Conservation (phyloP, 2,888 invertebrate genomes). For the Cataglyphis rosenhaueri region DNA sequence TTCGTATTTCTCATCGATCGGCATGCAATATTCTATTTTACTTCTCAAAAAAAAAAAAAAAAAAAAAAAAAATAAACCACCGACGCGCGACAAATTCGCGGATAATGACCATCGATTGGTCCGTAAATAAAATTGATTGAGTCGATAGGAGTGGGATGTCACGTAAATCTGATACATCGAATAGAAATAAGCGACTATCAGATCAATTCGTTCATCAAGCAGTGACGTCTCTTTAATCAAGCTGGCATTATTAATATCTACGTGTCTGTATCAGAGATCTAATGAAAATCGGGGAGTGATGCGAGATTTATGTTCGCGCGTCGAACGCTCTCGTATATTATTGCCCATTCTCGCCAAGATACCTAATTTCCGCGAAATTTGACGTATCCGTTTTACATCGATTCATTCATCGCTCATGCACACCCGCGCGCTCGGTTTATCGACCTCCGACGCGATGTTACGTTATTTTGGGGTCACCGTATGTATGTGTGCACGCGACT, state of each 20-base stretch:
- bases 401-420: constrained; percentile 20
- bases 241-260: constrained; percentile 33
- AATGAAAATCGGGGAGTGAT: not conserved
- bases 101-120: constrained; percentile 33
- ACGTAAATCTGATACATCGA: not conserved
- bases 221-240: constrained; percentile 34
- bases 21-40: constrained; percentile 35
- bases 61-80: not conserved
- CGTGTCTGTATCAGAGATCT: constrained; percentile 12
- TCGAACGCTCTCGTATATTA: not conserved
- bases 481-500: not conserved
- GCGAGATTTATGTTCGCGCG: constrained; percentile 15
- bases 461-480: constrained; percentile 32
- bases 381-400: not conserved
- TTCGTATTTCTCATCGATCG: constrained; percentile 20
- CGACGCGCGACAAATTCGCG: constrained; percentile 24
- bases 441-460: constrained; percentile 32
- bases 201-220: constrained; percentile 26
- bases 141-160: not conserved
- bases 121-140: constrained; percentile 49
- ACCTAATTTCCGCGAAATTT: constrained; percentile 2
- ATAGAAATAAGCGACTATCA: constrained; percentile 31
- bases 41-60: constrained; percentile 15
- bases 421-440: not conserved
- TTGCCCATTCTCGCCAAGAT: not conserved